These are phyloP conservation scores for Oligia strigilis DNA, from an alignment of 2,888 invertebrate species.

Conservation along the genomic window DNA sequence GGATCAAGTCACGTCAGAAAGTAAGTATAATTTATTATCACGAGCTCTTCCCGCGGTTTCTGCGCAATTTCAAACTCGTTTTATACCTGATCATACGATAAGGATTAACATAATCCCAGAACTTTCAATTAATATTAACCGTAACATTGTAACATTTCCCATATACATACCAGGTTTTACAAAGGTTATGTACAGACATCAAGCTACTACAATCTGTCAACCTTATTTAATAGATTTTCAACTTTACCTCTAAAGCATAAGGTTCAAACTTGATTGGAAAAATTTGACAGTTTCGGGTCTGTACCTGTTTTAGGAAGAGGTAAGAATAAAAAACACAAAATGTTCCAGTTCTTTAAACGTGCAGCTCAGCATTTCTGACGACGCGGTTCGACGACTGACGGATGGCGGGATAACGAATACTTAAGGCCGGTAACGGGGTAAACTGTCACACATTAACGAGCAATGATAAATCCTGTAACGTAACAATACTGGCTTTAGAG, in stretches of 20 bases:
- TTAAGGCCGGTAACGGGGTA: not conserved
- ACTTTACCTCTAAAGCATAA: too few relatives aligned
- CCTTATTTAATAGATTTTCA: too few relatives aligned
- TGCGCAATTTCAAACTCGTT: slow-evolving; percentile 43
- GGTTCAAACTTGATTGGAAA: too few relatives aligned
- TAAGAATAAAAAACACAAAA: not conserved
- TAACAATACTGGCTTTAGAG: not conserved
- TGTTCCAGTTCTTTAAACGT: not conserved
- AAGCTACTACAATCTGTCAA: too few relatives aligned
- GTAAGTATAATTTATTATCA: slow-evolving; percentile 46
- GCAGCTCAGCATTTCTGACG: slow-evolving; percentile 17
- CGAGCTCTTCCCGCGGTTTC: slow-evolving; percentile 19
- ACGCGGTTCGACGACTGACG: slow-evolving; percentile 35
- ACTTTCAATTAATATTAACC: slow-evolving; percentile 46
- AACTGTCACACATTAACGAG: slow-evolving; percentile 16
- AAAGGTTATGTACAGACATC: not conserved
- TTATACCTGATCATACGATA: slow-evolving; percentile 59
- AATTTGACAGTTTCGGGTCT: too few relatives aligned
- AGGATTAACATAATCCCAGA: slow-evolving; percentile 59
- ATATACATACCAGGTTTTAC: not conserved
- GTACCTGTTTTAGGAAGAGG: slow-evolving; percentile 1
- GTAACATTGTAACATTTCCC: slow-evolving; percentile 13
- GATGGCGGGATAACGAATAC: slow-evolving; percentile 28
- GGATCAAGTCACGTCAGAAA: slow-evolving; percentile 45
- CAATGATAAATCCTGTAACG: slow-evolving; percentile 12